These are phyloP conservation scores for Globodera rostochiensis DNA, from an alignment of 1,140 invertebrate species.

Conservation along the genomic window DNA sequence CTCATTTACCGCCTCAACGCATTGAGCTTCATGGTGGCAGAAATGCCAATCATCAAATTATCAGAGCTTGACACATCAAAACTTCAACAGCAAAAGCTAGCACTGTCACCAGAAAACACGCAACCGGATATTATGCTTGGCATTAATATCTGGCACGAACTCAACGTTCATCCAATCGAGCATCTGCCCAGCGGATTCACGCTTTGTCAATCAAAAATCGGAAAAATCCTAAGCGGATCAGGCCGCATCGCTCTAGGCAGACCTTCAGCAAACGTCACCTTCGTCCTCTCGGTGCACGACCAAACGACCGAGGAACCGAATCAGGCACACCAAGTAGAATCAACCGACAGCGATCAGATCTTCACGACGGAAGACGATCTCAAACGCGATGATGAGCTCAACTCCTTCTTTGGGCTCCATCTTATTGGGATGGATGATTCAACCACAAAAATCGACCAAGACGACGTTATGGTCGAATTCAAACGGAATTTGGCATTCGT, in stretches of 20 bases:
- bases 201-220: background rate
- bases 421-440: constrained; percentile 1
- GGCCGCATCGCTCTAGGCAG: too few relatives aligned
- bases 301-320: too few relatives aligned
- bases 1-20: background rate
- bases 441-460: constrained; percentile 4
- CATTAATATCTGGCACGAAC: constrained; percentile 5
- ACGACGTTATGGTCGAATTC: constrained; percentile 4
- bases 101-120: background rate
- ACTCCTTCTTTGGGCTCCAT: background rate
- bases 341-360: too few relatives aligned
- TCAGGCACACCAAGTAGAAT: too few relatives aligned
- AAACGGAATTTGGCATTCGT: background rate
- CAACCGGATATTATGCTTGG: constrained; percentile 10
- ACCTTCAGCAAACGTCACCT: background rate
- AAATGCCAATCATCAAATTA: background rate
- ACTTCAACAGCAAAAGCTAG: background rate
- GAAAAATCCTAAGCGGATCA: too few relatives aligned
- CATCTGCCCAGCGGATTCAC: background rate
- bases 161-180: background rate
- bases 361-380: background rate
- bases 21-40: background rate
- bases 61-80: background rate
- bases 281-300: too few relatives aligned
- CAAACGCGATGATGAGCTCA: background rate